Evolutionary conservation across 1,140 invertebrate species (phyloP).

Genomic region (Halictus rubicundus): DNA sequence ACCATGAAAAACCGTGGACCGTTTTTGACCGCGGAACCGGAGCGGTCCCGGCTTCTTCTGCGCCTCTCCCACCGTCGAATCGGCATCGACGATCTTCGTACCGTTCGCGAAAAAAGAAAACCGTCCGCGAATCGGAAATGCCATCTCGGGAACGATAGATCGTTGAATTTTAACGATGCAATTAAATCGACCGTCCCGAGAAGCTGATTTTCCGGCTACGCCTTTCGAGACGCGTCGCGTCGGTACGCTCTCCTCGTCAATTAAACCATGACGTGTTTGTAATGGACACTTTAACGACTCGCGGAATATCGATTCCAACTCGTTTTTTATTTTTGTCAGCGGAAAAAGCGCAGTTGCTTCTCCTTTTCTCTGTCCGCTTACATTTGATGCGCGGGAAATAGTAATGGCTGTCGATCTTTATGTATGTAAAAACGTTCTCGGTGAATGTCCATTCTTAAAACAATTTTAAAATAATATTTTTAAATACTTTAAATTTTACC

Average conservation of each 20-base stretch:
- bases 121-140: not conserved
- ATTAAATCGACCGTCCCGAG: not conserved
- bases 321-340: not conserved
- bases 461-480: too few species aligned
- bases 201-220: not conserved
- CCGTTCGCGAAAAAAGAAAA: too few species aligned
- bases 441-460: too few species aligned
- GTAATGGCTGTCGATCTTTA: too few species aligned
- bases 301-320: not conserved
- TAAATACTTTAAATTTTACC: too few species aligned
- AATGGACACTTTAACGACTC: not conserved
- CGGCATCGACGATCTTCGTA: not conserved
- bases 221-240: not conserved
- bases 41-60: constrained; percentile 13
- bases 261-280: not conserved
- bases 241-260: not conserved
- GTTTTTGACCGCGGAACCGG: constrained; percentile 49
- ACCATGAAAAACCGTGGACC: constrained; percentile 52
- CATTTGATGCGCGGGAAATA: too few species aligned
- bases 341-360: too few species aligned
- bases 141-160: not conserved
- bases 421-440: too few species aligned
- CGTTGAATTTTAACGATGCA: not conserved
- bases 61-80: too few species aligned
- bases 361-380: not conserved